Evolutionary conservation across 2,113 vertebrate species (phyloP).

Genomic region (Hyperopisus bebe): DNA sequence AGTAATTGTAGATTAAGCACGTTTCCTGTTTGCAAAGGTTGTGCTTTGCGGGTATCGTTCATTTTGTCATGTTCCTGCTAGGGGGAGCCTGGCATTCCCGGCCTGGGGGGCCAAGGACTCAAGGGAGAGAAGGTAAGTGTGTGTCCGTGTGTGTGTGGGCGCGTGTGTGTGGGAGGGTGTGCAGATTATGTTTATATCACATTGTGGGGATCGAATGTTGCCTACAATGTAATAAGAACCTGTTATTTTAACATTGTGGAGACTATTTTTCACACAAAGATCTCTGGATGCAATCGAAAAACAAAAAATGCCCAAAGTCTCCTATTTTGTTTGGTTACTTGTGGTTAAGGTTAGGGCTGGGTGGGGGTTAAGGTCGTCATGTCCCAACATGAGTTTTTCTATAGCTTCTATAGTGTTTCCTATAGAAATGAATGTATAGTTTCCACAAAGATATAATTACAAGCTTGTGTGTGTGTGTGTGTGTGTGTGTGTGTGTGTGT

Average conservation of each 20-base stretch:
- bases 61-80: constrained; percentile 26
- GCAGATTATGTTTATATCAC: not conserved
- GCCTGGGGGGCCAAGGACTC: constrained; percentile 35
- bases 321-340: not conserved
- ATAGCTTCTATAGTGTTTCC: too few relatives aligned
- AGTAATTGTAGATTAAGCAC: not conserved
- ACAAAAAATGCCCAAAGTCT: too few relatives aligned
- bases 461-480: too few relatives aligned
- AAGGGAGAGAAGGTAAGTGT: constrained; percentile 52
- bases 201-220: too few relatives aligned
- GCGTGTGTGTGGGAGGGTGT: not conserved
- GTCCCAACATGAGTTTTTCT: too few relatives aligned
- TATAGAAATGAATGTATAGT: too few relatives aligned
- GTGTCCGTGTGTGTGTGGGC: not conserved
- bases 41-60: not conserved
- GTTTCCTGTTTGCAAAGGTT: not conserved
- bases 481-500: too few relatives aligned
- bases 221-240: not conserved
- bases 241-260: too few relatives aligned
- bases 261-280: too few relatives aligned
- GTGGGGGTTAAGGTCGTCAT: not conserved
- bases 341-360: not conserved
- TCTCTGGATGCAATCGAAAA: too few relatives aligned
- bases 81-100: constrained; percentile 50
- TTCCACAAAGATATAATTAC: too few relatives aligned